phyloP scores from a whole-genome alignment of 2,113 vertebrate species.

The Myanophis thanlyinensis region DNA sequence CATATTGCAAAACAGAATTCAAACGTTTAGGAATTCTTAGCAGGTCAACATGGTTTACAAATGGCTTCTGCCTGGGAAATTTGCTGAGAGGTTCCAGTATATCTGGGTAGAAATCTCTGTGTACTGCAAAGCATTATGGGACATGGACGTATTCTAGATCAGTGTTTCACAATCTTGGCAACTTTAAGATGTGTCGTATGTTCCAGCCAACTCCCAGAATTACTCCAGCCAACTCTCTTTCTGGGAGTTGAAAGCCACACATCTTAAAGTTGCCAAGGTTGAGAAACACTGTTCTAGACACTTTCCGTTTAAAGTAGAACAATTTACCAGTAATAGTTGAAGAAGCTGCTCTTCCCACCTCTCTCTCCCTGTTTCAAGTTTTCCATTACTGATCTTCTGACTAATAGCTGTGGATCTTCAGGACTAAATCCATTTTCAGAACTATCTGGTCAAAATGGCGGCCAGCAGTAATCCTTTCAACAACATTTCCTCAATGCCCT shows the following conservation, averaged over 20 bases:
- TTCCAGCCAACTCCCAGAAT: neutral
- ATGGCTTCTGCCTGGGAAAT: neutral
- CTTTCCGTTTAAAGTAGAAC: neutral
- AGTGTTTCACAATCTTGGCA: neutral
- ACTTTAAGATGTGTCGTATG: neutral
- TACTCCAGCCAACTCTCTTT: neutral
- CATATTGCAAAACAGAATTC: neutral
- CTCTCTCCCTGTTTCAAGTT: neutral
- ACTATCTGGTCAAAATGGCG: neutral
- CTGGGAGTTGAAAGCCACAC: neutral
- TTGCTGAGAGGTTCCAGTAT: neutral
- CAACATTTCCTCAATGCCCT: neutral
- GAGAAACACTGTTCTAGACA: neutral
- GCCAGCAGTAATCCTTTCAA: neutral
- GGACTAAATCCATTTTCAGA: neutral
- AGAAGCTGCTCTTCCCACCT: neutral
- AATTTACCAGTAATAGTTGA: neutral
- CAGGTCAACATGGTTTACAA: neutral
- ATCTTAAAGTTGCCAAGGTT: neutral
- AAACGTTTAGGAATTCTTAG: neutral
- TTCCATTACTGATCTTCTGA: neutral
- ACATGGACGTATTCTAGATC: neutral
- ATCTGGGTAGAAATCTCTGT: neutral
- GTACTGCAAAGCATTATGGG: neutral
- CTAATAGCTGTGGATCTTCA: neutral